phyloP scores from a whole-genome alignment of 2,888 invertebrate species.

The Dasysyrphus tricinctus region DNA sequence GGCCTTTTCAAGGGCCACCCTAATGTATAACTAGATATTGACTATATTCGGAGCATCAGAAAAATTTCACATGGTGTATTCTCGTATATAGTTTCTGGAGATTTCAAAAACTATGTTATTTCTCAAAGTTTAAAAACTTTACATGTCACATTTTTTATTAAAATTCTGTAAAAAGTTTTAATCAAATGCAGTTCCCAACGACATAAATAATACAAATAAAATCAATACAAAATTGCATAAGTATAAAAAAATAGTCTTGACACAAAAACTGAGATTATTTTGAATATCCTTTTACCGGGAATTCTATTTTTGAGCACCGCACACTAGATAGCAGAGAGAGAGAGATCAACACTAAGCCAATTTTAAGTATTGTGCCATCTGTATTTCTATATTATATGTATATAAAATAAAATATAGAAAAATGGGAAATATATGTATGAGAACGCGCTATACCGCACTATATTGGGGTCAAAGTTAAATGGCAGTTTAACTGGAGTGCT shows the following conservation, averaged over 20 bases:
- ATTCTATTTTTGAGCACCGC: constrained; percentile 34
- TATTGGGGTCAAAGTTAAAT: constrained; percentile 73
- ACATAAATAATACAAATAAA: no score
- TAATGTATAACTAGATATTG: no score
- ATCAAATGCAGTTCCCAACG: no score
- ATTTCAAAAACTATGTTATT: no score
- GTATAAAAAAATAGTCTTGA: background rate
- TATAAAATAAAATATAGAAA: background rate
- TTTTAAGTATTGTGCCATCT: constrained; percentile 53
- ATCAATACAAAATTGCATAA: background rate
- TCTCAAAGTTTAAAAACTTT: no score
- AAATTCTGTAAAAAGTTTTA: no score
- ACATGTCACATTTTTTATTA: no score
- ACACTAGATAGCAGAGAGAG: constrained; percentile 58
- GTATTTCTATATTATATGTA: background rate
- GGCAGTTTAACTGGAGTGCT: constrained; percentile 72
- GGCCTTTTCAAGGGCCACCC: no score
- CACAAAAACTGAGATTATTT: constrained; percentile 28
- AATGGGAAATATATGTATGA: background rate
- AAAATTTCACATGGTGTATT: no score
- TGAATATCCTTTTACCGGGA: constrained; percentile 31
- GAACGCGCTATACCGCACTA: constrained; percentile 39
- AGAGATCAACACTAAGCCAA: constrained; percentile 71
- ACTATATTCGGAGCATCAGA: no score
- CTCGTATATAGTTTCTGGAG: no score